Conservation (phyloP, 2,888 invertebrate genomes). For the Netelia virgata region DNA sequence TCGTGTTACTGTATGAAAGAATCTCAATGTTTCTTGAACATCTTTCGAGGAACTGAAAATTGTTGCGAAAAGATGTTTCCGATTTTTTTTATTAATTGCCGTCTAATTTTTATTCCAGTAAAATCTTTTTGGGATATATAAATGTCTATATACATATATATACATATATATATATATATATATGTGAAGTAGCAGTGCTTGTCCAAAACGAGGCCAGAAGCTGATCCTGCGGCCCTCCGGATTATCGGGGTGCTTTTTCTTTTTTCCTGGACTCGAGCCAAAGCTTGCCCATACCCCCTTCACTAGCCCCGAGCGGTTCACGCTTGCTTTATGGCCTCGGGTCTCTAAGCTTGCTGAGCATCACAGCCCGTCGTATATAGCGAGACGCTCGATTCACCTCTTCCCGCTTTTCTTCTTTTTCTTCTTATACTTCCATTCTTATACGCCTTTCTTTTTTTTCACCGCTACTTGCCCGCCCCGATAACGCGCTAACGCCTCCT, state of each 20-base stretch:
- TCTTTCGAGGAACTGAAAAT: too few relatives aligned
- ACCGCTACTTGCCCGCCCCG: neutral
- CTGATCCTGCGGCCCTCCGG: conserved; percentile 76
- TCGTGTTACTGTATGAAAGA: too few relatives aligned
- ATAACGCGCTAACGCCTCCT: conserved; percentile 13
- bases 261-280: conserved; percentile 80
- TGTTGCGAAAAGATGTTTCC: too few relatives aligned
- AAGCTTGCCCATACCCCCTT: conserved; percentile 61
- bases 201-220: conserved; percentile 77
- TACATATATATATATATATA: neutral
- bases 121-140: conserved; percentile 11
- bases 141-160: conserved; percentile 12
- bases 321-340: conserved; percentile 66
- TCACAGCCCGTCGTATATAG: conserved; percentile 51
- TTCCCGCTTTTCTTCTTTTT: conserved; percentile 23
- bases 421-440: conserved; percentile 44
- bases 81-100: too few relatives aligned
- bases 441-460: conserved; percentile 13
- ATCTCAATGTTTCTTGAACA: too few relatives aligned
- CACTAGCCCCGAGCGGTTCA: conserved; percentile 61
- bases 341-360: conserved; percentile 36
- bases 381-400: conserved; percentile 54
- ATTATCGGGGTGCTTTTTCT: conserved; percentile 77
- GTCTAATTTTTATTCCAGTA: too few relatives aligned
- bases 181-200: conserved; percentile 57